These are phyloP conservation scores for Isurus oxyrinchus DNA, from an alignment of 2,113 vertebrate species.

Conservation along the genomic window DNA sequence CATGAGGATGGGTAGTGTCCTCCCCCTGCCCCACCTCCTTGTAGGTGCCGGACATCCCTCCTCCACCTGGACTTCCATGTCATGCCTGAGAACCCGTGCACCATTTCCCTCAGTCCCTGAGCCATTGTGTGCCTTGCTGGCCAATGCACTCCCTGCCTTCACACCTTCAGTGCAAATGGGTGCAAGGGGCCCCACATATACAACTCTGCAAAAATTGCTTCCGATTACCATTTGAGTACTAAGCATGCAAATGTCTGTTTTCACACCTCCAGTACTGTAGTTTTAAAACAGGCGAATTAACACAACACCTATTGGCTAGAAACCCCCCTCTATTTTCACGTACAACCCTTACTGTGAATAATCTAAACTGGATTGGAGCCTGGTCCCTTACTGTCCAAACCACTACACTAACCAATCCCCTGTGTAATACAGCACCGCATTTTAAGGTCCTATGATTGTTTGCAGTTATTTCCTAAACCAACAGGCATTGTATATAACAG, in stretches of 20 bases:
- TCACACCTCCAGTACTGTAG: not conserved
- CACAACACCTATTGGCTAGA: not conserved
- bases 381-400: not conserved
- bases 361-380: not conserved
- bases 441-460: not conserved
- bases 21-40: too few relatives aligned
- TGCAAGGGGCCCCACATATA: not conserved
- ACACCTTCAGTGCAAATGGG: not conserved
- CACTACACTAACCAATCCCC: not conserved
- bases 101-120: not conserved
- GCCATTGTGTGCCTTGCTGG: not conserved
- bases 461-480: not conserved
- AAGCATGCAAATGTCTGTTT: not conserved
- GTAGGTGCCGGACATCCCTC: too few relatives aligned
- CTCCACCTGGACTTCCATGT: not conserved
- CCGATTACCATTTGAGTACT: not conserved
- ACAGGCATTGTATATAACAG: not conserved
- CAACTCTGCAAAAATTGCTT: not conserved
- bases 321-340: not conserved
- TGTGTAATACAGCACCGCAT: not conserved
- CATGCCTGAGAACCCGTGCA: not conserved
- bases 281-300: not conserved
- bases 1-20: too few relatives aligned
- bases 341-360: not conserved
- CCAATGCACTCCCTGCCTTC: too few relatives aligned